Base-by-base conservation (phyloP, 2,888 invertebrate genomes). In the Cenopis cana region DNA sequence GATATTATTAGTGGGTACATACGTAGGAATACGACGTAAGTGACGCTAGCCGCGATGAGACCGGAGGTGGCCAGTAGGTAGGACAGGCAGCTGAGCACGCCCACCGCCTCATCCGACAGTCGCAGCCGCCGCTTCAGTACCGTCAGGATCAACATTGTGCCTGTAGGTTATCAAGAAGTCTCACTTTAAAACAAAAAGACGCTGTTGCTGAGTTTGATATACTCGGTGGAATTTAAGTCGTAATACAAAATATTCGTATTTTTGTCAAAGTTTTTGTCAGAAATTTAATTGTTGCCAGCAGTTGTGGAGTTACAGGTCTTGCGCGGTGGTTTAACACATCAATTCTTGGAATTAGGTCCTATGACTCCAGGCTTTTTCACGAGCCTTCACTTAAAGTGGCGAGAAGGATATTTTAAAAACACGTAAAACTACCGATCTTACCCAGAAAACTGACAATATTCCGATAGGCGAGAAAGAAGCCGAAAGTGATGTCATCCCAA, bases 401-500 rank as follows among this genome's bases (percentile, higher is more conserved):
- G n/a, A n/a, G n/a, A 46, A n/a, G 46, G 41, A 41, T 41, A 41
- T 4, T 10, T 50, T 50, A 50, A 50, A 11, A 50, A 18, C 0
- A 50, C 41, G 41, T 12, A 18, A 50, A 17, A n/a, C 4, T 20
- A 24, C 10, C n/a, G 20, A 41, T 9, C 29, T 78, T 74, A 93
- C 94, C 93, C 68, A 85, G 60, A 79, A 93, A 93, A 74, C 93
- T 92, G 68, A 89, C 78, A 68, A 93, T 81, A 59, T 93, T 93
- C 74, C 84, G 88, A 75, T 91, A 91, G 2, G 94, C 93, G 36
- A 92, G 84, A 76, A 86, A 93, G 5, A 90, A 88, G 18, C 94
- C 93, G 62, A 90, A 94, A 78, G 90, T 82, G 12, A 94, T 82
- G 70, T 93, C 94, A 66, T 89, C 88, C 92, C 92, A 94, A 62